Conservation (phyloP, 2,797 vertebrate species). For the Scleropages formosus region DNA sequence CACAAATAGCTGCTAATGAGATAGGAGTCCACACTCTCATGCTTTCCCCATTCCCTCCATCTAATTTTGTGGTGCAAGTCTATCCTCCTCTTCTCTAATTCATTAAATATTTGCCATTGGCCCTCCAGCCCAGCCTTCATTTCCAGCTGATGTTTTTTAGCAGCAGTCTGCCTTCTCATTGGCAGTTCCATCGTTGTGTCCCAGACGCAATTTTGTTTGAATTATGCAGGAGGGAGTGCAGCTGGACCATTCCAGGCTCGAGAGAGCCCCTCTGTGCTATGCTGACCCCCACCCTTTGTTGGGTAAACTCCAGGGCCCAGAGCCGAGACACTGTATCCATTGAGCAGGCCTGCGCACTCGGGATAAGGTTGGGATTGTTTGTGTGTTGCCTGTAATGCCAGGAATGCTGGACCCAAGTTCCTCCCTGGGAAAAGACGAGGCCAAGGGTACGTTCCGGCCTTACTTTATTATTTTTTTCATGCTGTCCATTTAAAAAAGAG, state of each 20-base stretch:
- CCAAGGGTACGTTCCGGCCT: background rate
- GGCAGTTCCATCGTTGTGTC: conserved; percentile 31
- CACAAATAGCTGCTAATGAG: conserved; percentile 3
- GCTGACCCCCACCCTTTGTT: conserved; percentile 41
- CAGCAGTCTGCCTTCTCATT: conserved; percentile 9
- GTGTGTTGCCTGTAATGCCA: conserved; percentile 71
- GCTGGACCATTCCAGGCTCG: conserved; percentile 31
- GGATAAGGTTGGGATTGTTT: conserved; percentile 81
- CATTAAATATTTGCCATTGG: conserved; percentile 45
- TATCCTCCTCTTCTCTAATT: conserved; percentile 15
- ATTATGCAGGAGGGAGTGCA: conserved; percentile 46
- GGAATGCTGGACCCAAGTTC: conserved; percentile 67
- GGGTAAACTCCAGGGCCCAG: conserved; percentile 59
- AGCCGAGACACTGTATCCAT: conserved; percentile 69
- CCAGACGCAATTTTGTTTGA: conserved; percentile 40
- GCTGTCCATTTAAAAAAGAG: conserved; percentile 29
- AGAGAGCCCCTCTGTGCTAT: conserved; percentile 29
- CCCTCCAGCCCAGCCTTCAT: conserved; percentile 44
- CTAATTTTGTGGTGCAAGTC: background rate
- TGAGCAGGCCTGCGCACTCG: conserved; percentile 62
- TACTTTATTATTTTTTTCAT: conserved; percentile 25
- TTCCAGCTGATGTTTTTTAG: conserved; percentile 34
- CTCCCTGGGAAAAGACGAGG: conserved; percentile 44
- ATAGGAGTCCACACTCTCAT: background rate
- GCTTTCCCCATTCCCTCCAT: background rate